A percentile compares a stretch with the other conserved stretches of the same genome.
Evolutionary conservation across 2,113 vertebrate species (phyloP).

Genomic region (Callionymus lyra): DNA sequence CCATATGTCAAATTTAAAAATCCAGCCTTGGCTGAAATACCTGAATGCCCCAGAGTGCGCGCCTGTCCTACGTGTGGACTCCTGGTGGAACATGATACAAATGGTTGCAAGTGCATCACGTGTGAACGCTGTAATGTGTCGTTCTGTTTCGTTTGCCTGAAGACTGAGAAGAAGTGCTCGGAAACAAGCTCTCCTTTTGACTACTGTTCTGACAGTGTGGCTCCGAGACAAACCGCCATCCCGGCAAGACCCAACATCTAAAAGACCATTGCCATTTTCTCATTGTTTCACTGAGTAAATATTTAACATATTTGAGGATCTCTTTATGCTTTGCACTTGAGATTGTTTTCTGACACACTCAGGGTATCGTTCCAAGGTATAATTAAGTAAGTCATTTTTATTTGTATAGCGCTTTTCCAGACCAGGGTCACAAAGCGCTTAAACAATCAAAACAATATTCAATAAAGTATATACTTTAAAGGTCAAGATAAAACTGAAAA

Average conservation of each 20-base stretch:
- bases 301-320: too few relatives aligned
- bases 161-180: conserved; percentile 17
- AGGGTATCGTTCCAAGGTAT: too few relatives aligned
- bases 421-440: too few relatives aligned
- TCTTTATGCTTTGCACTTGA: too few relatives aligned
- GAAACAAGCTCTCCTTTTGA: conserved; percentile 12
- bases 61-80: conserved; percentile 56
- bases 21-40: conserved; percentile 4
- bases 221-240: conserved; percentile 41
- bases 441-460: too few relatives aligned
- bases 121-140: conserved; percentile 36
- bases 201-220: conserved; percentile 25
- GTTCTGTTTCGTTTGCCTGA: conserved; percentile 56
- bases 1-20: background rate
- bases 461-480: too few relatives aligned
- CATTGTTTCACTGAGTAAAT: too few relatives aligned
- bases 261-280: too few relatives aligned
- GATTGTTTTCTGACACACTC: too few relatives aligned
- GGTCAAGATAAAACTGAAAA: too few relatives aligned
- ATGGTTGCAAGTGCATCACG: conserved; percentile 33
- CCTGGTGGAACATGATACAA: conserved; percentile 41
- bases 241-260: conserved; percentile 5
- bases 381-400: too few relatives aligned
- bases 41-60: conserved; percentile 40
- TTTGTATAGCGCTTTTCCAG: too few relatives aligned